These are phyloP conservation scores for Erebia aethiops DNA, from an alignment of 2,888 invertebrate species.

Conservation along the genomic window DNA sequence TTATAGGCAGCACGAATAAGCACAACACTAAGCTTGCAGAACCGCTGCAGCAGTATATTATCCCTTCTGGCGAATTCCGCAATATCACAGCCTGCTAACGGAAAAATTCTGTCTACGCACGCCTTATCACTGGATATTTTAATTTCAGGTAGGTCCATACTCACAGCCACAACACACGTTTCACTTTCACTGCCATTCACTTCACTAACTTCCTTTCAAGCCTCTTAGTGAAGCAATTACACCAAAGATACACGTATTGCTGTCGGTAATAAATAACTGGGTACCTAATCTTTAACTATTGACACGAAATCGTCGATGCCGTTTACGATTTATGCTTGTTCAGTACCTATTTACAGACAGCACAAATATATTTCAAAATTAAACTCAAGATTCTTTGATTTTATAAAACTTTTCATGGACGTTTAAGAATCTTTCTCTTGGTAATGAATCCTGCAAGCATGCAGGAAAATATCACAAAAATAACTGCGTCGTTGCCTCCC, in stretches of 20 bases:
- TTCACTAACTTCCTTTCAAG: not conserved
- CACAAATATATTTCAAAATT: too few species aligned
- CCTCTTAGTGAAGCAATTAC: not conserved
- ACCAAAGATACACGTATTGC: too few species aligned
- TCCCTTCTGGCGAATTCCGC: constrained; percentile 94
- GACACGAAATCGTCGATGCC: too few species aligned
- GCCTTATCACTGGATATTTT: constrained; percentile 96
- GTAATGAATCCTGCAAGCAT: too few species aligned
- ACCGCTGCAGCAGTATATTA: constrained; percentile 94
- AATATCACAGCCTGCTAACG: constrained; percentile 90
- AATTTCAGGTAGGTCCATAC: constrained; percentile 81
- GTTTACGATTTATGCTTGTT: too few species aligned
- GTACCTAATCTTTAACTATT: too few species aligned
- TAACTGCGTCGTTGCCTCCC: not conserved
- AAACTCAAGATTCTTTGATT: too few species aligned
- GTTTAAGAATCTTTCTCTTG: too few species aligned
- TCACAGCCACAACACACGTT: not conserved
- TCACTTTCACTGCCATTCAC: not conserved
- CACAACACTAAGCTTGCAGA: constrained; percentile 93
- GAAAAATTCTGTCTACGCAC: constrained; percentile 92
- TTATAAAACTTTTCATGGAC: too few species aligned
- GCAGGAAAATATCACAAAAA: not conserved
- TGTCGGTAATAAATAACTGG: too few species aligned
- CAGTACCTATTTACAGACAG: too few species aligned
- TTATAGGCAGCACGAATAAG: constrained; percentile 92